A percentile compares a stretch with the other conserved stretches of the same genome.
Conservation (phyloP, 2,797 vertebrate species). For the Siniperca scherzeri region DNA sequence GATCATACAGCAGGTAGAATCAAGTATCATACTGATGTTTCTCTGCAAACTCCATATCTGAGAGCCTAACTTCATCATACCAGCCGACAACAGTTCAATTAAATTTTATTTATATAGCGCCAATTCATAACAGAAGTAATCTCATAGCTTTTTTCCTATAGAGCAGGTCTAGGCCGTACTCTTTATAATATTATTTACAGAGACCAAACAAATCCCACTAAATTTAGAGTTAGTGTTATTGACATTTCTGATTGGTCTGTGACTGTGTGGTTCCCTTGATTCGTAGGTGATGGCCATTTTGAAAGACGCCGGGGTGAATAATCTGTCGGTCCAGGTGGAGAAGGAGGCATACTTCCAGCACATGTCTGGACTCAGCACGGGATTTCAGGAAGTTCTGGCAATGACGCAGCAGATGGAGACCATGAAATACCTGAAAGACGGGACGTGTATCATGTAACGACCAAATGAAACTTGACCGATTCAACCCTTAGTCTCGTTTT, state of each 20-base stretch:
- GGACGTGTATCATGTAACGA: slow-evolving; percentile 95
- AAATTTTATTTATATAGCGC: too few relatives aligned
- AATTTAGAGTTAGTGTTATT: not conserved
- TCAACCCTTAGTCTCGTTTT: slow-evolving; percentile 34
- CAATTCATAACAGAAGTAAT: too few relatives aligned
- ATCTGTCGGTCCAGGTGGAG: slow-evolving; percentile 96
- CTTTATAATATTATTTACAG: too few relatives aligned
- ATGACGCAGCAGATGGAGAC: slow-evolving; percentile 97
- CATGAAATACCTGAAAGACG: slow-evolving; percentile 94
- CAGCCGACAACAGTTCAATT: not conserved
- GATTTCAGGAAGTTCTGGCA: slow-evolving; percentile 95
- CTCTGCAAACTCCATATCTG: not conserved
- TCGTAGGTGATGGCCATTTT: slow-evolving; percentile 92
- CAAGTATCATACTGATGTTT: not conserved
- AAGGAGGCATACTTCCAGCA: slow-evolving; percentile 99
- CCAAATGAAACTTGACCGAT: slow-evolving; percentile 35
- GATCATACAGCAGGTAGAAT: slow-evolving; percentile 92
- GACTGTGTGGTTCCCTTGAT: not conserved
- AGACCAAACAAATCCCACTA: too few relatives aligned
- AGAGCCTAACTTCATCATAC: not conserved
- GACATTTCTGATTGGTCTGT: not conserved
- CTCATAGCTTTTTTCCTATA: too few relatives aligned
- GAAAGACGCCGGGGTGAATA: slow-evolving; percentile 97
- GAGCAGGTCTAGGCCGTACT: too few relatives aligned
- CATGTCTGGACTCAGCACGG: slow-evolving; percentile 97